phyloP scores from a whole-genome alignment of 2,888 invertebrate genomes.

The Mayetiola destructor region DNA sequence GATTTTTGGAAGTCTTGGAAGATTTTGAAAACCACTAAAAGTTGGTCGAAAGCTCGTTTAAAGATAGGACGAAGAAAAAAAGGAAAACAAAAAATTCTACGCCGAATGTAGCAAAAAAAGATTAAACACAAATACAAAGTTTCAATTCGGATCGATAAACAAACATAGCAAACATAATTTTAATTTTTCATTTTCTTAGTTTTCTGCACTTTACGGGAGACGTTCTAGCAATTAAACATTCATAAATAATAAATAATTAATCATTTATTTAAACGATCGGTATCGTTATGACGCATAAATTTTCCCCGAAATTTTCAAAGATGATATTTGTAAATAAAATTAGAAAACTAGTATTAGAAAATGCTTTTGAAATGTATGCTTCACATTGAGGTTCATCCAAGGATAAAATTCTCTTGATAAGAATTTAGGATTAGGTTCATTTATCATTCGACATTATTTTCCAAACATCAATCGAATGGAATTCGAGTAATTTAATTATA shows the following conservation, averaged over 20 bases:
- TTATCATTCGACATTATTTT: background rate
- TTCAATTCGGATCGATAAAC: too few species aligned
- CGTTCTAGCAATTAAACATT: background rate
- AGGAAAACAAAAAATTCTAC: too few species aligned
- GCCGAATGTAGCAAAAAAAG: too few species aligned
- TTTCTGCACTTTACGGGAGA: background rate
- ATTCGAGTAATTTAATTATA: background rate
- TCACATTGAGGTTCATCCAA: slow-evolving; percentile 9
- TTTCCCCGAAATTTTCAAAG: background rate
- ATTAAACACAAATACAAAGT: too few species aligned
- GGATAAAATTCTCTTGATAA: background rate
- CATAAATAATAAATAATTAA: background rate
- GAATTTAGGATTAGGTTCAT: background rate
- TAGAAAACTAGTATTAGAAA: background rate
- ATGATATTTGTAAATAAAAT: too few species aligned
- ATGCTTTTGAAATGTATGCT: background rate
- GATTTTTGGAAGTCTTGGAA: too few species aligned
- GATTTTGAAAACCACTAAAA: too few species aligned
- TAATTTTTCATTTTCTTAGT: background rate
- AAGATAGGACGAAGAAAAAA: too few species aligned
- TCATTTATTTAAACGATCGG: background rate
- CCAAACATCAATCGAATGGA: background rate
- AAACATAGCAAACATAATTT: background rate
- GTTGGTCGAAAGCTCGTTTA: too few species aligned
- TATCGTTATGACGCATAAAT: background rate